These are phyloP conservation scores for Nycticebus coucang DNA, from an alignment of 2,113 vertebrate genomes.

Conservation along the genomic window DNA sequence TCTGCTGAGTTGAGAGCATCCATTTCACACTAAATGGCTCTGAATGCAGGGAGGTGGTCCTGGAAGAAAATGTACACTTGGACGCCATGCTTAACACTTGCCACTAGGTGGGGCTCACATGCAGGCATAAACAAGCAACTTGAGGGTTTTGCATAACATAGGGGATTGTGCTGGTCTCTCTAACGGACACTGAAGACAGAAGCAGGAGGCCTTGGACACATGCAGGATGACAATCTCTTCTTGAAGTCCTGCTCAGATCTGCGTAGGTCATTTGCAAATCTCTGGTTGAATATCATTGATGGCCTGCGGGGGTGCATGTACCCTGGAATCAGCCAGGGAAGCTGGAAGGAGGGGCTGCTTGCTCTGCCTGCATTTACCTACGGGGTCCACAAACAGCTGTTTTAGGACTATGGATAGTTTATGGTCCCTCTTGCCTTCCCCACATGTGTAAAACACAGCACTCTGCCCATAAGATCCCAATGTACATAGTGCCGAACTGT, in stretches of 20 bases:
- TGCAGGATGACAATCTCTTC: background rate
- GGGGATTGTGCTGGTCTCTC: background rate
- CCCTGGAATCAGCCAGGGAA: background rate
- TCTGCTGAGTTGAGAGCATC: background rate
- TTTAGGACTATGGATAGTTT: background rate
- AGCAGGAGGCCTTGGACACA: background rate
- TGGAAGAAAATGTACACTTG: background rate
- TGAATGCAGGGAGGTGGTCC: too few relatives aligned
- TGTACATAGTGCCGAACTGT: rapidly evolving
- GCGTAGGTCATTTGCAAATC: background rate
- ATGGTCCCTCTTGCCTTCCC: background rate
- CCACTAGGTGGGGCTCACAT: slow-evolving; percentile 60
- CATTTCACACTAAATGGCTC: background rate
- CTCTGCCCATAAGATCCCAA: background rate
- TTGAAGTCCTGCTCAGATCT: background rate
- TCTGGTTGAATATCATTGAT: background rate
- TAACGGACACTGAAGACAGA: background rate
- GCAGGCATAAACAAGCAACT: background rate
- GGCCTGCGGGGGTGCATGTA: background rate
- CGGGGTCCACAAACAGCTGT: background rate
- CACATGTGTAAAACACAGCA: background rate
- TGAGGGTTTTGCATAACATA: background rate
- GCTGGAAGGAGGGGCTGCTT: background rate
- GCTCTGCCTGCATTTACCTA: too few relatives aligned
- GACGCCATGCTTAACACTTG: rapidly evolving